Evolutionary conservation across 2,888 invertebrate genomes (phyloP), one percentile per base, ranked within the genome.

Genomic region (Drosophila pseudotalamancana): DNA sequence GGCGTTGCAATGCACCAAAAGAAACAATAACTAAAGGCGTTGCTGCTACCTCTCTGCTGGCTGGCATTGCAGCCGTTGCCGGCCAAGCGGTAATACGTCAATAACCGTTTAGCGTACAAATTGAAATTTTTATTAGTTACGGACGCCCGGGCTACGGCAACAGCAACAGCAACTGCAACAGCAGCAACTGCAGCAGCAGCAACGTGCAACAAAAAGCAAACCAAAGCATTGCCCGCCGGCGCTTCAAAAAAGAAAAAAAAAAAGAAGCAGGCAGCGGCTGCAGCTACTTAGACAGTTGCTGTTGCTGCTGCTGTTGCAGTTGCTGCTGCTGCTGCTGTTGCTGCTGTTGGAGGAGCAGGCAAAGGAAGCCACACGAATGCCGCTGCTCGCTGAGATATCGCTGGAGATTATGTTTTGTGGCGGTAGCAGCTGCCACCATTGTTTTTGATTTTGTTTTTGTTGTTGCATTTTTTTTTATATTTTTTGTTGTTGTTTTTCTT

Each of bases 101-200:
- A 84, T 84, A 84, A 84, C 84, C 84, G 84, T 88, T 84, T 84
- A 84, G 84, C 87, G 88, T 88, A 84, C 87, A 84, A 84, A 84
- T 88, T 88, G 88, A 88, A 84, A 84, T 88, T 84, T 88, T 88
- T 84, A 83, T 83, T 87, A 83, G 83, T 80, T 83, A 87, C 84
- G 88, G 88, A 73, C 79, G 77, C 53, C 68, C 61, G 56, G 53
- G 61, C 51, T 59, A 40, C 54, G 12, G 56, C 57, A 65, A 21
- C 64, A 18, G 46, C 49, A 59, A 12, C 75, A 54, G 27, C 59
- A 29, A 14, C 49, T 43, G 19, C 65, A 23, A n/a, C 62, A 57
- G 27, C 61, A 34, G 29, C 46, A 34, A 25, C 40, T 42, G 25
- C 46, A 50, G 35, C 25, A 43, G 31, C 34, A 45, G 59, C 56